Evolutionary conservation across 1,140 invertebrate genomes (phyloP).

Genomic region (Wiebesia pumilae): DNA sequence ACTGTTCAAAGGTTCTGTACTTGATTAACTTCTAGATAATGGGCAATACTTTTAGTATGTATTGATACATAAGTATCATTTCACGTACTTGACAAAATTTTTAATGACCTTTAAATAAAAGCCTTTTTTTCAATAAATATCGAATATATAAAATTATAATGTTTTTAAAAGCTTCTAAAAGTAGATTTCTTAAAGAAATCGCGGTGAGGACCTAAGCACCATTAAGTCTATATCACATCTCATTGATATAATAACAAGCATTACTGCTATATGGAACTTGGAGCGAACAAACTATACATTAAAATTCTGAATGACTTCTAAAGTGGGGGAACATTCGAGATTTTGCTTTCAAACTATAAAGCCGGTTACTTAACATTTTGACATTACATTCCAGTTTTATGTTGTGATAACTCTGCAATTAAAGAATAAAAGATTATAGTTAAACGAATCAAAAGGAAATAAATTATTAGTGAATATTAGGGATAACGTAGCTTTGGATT

Average conservation of each 20-base stretch:
- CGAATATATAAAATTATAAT: no score
- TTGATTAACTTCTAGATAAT: no score
- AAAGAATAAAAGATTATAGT: not conserved
- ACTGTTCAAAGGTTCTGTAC: no score
- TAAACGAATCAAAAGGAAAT: not conserved
- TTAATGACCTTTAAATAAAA: no score
- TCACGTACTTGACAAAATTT: no score
- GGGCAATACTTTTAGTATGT: no score
- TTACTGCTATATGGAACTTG: not conserved
- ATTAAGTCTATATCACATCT: not conserved
- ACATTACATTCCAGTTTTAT: not conserved
- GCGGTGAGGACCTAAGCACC: no score
- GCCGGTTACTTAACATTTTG: not conserved
- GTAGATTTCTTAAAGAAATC: not conserved
- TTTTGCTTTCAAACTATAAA: not conserved
- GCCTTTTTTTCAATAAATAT: no score
- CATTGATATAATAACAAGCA: not conserved
- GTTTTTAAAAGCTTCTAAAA: not conserved
- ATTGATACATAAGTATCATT: no score
- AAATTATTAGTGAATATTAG: not conserved
- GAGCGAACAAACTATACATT: not conserved
- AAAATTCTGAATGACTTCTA: not conserved
- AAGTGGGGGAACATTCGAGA: conserved; percentile 20
- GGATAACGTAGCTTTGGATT: not conserved
- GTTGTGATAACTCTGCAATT: not conserved